Percentiles rank a stretch among this genome's conserved stretches.
Evolutionary conservation across 2,888 invertebrate genomes (phyloP).

Genomic region (Eilema sororculum): DNA sequence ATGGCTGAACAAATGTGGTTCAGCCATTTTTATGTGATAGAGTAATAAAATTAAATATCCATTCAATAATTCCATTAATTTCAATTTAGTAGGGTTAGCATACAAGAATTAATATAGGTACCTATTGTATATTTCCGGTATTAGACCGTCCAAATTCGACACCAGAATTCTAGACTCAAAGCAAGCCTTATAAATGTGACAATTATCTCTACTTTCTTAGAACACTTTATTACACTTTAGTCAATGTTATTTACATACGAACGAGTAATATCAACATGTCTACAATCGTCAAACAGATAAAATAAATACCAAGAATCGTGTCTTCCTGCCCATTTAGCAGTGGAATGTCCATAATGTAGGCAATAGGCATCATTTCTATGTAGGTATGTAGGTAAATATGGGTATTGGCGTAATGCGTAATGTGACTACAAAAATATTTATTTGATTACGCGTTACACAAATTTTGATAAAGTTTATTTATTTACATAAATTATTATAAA

Average conservation of each 20-base stretch:
- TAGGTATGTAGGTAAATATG: background rate
- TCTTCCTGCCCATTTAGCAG: background rate
- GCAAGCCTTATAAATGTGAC: background rate
- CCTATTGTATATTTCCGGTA: no score
- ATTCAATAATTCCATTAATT: no score
- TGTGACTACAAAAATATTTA: background rate
- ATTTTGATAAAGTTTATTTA: background rate
- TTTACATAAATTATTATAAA: background rate
- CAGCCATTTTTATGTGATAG: no score
- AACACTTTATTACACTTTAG: background rate
- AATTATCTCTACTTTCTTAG: background rate
- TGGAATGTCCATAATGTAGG: background rate
- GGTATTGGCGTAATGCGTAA: background rate
- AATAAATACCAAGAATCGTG: slow-evolving; percentile 11
- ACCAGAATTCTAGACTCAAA: background rate
- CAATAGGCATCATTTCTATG: background rate
- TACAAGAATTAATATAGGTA: no score
- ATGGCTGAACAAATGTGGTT: no score
- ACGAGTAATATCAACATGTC: background rate
- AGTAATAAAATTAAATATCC: no score
- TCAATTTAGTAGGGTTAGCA: no score
- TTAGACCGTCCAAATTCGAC: no score
- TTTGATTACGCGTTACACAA: background rate
- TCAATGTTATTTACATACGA: slow-evolving; percentile 3
- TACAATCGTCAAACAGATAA: slow-evolving; percentile 1